These are phyloP conservation scores for Eupithecia inturbata DNA, from an alignment of 2,888 invertebrate species.

Conservation along the genomic window DNA sequence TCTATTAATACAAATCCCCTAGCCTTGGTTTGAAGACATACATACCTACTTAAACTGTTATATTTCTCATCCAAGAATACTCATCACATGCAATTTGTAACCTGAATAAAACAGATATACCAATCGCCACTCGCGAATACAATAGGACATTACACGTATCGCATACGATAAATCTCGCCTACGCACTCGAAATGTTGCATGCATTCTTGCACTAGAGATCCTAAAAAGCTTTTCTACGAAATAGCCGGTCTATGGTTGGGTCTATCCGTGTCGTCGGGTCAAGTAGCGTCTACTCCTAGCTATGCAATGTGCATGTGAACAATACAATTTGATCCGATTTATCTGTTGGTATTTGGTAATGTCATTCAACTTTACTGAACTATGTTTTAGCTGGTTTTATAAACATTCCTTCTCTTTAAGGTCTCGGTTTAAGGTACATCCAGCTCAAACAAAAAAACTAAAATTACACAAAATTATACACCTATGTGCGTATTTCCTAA, in stretches of 20 bases:
- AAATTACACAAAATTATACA: not conserved
- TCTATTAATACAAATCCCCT: not conserved
- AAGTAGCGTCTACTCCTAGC: constrained; percentile 47
- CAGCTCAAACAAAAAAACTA: not conserved
- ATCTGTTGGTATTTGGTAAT: constrained; percentile 37
- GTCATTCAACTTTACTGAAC: constrained; percentile 47
- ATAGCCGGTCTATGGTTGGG: constrained; percentile 55
- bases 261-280: constrained; percentile 55
- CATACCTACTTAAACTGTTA: not conserved
- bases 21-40: not conserved
- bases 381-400: not conserved
- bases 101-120: constrained; percentile 61
- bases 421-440: not conserved
- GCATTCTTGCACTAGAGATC: constrained; percentile 57
- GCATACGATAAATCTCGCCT: constrained; percentile 63
- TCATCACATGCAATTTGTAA: constrained; percentile 57
- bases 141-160: constrained; percentile 64
- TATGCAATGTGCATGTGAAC: constrained; percentile 37
- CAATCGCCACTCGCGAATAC: constrained; percentile 58
- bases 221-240: constrained; percentile 66
- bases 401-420: not conserved
- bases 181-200: constrained; percentile 60
- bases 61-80: constrained; percentile 16
- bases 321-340: constrained; percentile 22
- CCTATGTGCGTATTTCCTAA: not conserved